Evolutionary conservation across 2,797 vertebrate species (phyloP), one percentile per base, ranked within the genome.

Genomic region (Rhinophrynus dorsalis): DNA sequence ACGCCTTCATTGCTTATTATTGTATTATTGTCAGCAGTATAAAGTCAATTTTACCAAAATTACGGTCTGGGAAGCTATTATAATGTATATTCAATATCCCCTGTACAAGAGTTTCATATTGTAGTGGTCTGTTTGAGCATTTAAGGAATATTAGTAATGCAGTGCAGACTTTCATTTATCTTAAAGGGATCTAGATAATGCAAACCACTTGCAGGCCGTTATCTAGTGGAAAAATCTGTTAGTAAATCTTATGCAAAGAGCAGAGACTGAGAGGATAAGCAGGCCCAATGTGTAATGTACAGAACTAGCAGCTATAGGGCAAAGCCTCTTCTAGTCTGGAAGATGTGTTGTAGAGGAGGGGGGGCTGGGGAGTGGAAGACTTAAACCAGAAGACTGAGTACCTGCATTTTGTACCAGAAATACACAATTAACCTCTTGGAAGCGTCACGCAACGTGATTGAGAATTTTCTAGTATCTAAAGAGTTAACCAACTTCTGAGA

Each of bases 371-470:
- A 3, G 10, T 54, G 35, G 13, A 29, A 62, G 29, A 3, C 4
- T 45, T 7, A 62, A 50, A 33, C n/a, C 26, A 32, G 37, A 15
- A 48, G 35, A 8, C 24, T 52, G 17, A 44, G 37, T 69, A 68
- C 56, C 66, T 68, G 56, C 26, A 68, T 29, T 33, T 52, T 55
- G 67, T 69, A 61, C 35, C 67, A 61, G 48, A 15, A 26, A 9
- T n/a, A n/a, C n/a, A n/a, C n/a, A n/a, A n/a, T n/a, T n/a, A n/a
- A n/a, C n/a, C n/a, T n/a, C n/a, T n/a, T n/a, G n/a, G n/a, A n/a
- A n/a, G n/a, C n/a, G n/a, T n/a, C n/a, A n/a, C n/a, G n/a, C n/a
- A n/a, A n/a, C n/a, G n/a, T n/a, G n/a, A n/a, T n/a, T n/a, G n/a
- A n/a, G n/a, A n/a, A n/a, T n/a, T n/a, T n/a, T n/a, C n/a, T n/a